Base-by-base conservation (phyloP, 2,888 invertebrate genomes). In the Ariolimax columbianus region DNA sequence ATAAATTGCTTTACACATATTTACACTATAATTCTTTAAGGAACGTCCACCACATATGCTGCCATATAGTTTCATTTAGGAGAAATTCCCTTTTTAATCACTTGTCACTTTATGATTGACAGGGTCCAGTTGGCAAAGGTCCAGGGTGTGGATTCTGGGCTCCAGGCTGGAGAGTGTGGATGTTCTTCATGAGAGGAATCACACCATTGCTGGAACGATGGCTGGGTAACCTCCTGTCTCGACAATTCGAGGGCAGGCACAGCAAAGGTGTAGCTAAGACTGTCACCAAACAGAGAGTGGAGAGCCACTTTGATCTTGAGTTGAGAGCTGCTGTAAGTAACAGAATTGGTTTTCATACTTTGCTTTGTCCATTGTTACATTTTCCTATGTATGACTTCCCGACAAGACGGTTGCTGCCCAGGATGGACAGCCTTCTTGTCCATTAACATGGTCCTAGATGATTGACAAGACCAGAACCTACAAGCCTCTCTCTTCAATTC, bases 251-350 rank as follows among this genome's bases (percentile, higher is more conserved):
- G 94, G 99, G 99, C 82, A 96, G 99, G 90, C 99, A 99, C 95
- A 99, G 99, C 0, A 99, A 99, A 95, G 99, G 99, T 89, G 99
- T 99, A 1, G 99, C 99, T 0, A 99, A 99, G 95, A 99, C 99
- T 0, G 99, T 99, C 11, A 99, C 99, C 0, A 99, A 99, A 94
- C 99, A 99, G 95, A 96, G 99, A 91, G 99, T 99, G 0, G 99
- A 99, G 94, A 98, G 98, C 73, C 99, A 99, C 95, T 99, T 99
- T 95, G 99, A 99, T 96, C 95, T 99, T 90, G 99, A 99, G 94
- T 95, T 99, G 92, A 96, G 99, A 90, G 99, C 99, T 30, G 99
- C 99, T 0, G 99, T 95, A 90, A 92, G 93, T 92, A 75, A 75
- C 51, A 51, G 23, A 43, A 43, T 43, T 11, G 3, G 0, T 19